Base-by-base conservation (phyloP, 2,888 invertebrate genomes). In the Lapara coniferarum region DNA sequence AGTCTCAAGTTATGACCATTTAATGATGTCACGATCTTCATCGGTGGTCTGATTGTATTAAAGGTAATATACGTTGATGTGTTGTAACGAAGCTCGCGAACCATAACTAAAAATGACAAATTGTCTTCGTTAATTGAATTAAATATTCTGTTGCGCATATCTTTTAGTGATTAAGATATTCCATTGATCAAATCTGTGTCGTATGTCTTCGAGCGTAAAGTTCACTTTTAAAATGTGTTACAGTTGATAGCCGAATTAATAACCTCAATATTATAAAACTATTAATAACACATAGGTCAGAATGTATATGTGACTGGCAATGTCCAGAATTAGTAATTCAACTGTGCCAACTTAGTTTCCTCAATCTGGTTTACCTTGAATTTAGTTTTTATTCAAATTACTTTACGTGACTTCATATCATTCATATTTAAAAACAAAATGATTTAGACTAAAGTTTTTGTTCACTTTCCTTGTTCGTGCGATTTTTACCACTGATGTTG, bases 11-110 rank as follows among this genome's bases (percentile, higher is more conserved):
- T 68, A 68, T 68, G 59, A 14, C 8, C 37, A 44, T 19, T 68
- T 76, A 80, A 79, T 78, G 74, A 73, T 72, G 69, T 71, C 59
- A 58, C 56, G 19, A 68, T 73, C 70, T 66, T 71, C 70, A 74
- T 75, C 71, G 72, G 77, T 75, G 72, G 69, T 69, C 58, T 53
- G 49, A 46, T 16, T 46, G 19, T 49, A 63, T 49, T 19, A 12
- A 16, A 49, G 12, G 7, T 44, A n/a, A 16, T 55, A 44, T 59
- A 46, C n/a, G 14, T 16, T 46, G 44, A 8, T 59, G 5, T 63
- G 19, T 63, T 46, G 49, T 19, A 13, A 16, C 16, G 10, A 59
- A 63, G 10, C 16, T 46, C 49, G 49, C 19, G 2, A 2, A 19
- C 19, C 19, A 63, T 44, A 19, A 49, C 10, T 63, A 19, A 49